Percentiles rank a stretch among this genome's conserved stretches.
phyloP scores from a whole-genome alignment of 2,797 vertebrate species.

The Pelochelys cantorii region DNA sequence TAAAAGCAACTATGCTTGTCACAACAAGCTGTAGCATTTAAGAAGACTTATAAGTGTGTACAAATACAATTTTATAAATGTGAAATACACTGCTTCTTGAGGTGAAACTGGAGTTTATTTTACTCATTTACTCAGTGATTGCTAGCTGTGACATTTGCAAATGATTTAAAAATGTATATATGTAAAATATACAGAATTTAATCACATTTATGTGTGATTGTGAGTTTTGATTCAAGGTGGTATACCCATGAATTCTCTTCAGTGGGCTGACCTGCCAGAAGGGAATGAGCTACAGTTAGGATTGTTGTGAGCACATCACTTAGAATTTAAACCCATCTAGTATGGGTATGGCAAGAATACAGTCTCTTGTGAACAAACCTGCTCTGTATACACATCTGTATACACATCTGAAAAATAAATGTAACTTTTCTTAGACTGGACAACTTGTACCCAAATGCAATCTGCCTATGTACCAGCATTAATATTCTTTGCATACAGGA shows the following conservation, averaged over 20 bases:
- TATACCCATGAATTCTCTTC: conserved; percentile 16
- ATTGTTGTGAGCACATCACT: not conserved
- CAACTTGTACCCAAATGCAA: not conserved
- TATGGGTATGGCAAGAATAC: too few species aligned
- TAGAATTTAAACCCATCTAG: not conserved
- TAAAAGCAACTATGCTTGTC: conserved; percentile 19
- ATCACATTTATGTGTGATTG: conserved; percentile 45
- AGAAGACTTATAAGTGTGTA: conserved; percentile 29
- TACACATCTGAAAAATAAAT: not conserved
- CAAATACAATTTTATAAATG: conserved; percentile 9
- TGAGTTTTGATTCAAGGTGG: conserved; percentile 33
- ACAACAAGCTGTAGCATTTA: not conserved
- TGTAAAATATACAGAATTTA: conserved; percentile 3
- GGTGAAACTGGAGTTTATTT: conserved; percentile 39
- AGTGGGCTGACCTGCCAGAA: not conserved
- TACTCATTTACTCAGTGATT: conserved; percentile 25
- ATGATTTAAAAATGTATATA: conserved; percentile 40
- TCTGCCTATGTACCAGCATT: not conserved
- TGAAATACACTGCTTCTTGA: conserved; percentile 36
- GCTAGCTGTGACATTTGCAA: conserved; percentile 15
- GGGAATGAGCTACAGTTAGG: not conserved
- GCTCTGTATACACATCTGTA: not conserved
- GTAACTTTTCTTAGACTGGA: not conserved
- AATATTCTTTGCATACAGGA: not conserved
- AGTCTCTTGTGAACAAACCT: not conserved